phyloP scores from a whole-genome alignment of 2,888 invertebrate species.

The Stegophylla sp. region DNA sequence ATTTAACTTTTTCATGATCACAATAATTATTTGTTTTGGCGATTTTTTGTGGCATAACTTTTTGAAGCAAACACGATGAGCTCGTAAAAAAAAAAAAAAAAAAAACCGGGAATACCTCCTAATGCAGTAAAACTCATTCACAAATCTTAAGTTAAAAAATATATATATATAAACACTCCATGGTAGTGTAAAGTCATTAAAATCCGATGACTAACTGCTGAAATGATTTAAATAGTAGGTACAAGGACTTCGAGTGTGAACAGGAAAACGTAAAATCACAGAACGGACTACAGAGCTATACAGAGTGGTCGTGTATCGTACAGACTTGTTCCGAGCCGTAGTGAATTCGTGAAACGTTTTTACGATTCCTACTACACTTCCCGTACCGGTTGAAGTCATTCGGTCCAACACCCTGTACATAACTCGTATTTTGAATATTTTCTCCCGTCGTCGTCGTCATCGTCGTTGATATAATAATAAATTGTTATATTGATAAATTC shows the following conservation, averaged over 20 bases:
- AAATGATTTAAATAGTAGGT: neutral
- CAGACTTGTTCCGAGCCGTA: neutral
- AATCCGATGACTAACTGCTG: neutral
- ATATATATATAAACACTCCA: neutral
- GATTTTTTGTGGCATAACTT: no score
- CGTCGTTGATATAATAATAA: neutral
- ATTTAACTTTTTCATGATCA: no score
- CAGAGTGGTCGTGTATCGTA: neutral
- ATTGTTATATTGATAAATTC: conserved; percentile 11
- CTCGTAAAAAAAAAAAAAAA: no score
- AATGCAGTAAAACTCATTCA: neutral
- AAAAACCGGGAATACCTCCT: no score
- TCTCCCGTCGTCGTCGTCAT: conserved; percentile 18
- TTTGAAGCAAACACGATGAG: no score
- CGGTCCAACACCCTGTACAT: conserved; percentile 17
- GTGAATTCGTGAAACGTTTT: neutral
- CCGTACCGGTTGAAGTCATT: neutral
- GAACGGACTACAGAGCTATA: neutral
- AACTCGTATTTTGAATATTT: conserved; percentile 46
- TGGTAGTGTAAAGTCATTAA: neutral
- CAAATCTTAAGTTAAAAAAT: neutral
- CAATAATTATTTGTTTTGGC: no score
- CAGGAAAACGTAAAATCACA: neutral
- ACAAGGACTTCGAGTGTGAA: conserved; percentile 27
- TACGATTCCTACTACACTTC: neutral